These are phyloP conservation scores for Rugalucina vietnamica DNA, from an alignment of 2,888 invertebrate species.

Conservation along the genomic window DNA sequence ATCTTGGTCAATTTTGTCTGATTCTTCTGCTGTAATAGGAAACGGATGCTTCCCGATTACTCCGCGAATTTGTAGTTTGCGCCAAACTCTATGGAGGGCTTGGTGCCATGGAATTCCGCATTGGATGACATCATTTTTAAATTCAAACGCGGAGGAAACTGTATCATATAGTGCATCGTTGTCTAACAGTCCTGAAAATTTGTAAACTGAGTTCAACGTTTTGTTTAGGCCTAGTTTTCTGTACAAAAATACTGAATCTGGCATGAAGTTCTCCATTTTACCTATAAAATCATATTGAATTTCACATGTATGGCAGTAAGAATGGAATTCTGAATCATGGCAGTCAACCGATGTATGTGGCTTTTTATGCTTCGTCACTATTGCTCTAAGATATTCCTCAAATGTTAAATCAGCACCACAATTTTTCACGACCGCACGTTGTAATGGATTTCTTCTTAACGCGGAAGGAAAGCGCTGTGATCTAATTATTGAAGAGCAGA, in stretches of 20 bases:
- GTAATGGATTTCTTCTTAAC: background rate
- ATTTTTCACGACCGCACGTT: background rate
- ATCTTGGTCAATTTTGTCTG: constrained; percentile 36
- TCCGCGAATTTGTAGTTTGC: constrained; percentile 58
- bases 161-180: constrained; percentile 55
- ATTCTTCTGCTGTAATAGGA: constrained; percentile 39
- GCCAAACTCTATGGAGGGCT: constrained; percentile 55
- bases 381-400: constrained; percentile 64
- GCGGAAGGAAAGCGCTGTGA: constrained; percentile 25
- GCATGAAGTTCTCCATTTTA: constrained; percentile 64
- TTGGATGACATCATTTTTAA: constrained; percentile 34
- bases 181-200: constrained; percentile 38
- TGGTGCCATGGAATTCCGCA: constrained; percentile 49
- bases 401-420: constrained; percentile 69
- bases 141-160: constrained; percentile 44
- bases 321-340: constrained; percentile 63
- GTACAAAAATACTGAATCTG: constrained; percentile 53
- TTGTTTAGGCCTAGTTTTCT: constrained; percentile 34
- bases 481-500: constrained; percentile 32
- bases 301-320: constrained; percentile 63
- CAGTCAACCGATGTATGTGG: constrained; percentile 43
- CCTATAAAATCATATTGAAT: constrained; percentile 64
- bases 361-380: constrained; percentile 52
- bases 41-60: constrained; percentile 52
- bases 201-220: constrained; percentile 15